Percentiles rank a stretch among this genome's conserved stretches.
phyloP scores from a whole-genome alignment of 2,797 vertebrate species.

The Micrastur ruficollis region DNA sequence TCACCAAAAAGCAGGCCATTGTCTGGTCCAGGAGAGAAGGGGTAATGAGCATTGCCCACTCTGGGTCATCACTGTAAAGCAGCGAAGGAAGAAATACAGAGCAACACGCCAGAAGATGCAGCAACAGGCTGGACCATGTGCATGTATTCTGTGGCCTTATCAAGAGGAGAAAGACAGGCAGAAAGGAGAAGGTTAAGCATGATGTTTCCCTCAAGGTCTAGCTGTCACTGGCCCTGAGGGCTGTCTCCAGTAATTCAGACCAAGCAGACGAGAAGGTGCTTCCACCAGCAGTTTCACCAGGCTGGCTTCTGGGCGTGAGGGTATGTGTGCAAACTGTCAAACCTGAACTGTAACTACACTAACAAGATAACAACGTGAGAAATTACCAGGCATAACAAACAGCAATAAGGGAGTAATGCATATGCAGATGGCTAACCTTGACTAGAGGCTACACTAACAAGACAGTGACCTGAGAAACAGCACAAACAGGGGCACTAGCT shows the following conservation, averaged over 20 bases:
- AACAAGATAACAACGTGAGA: not conserved
- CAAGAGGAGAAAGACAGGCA: not conserved
- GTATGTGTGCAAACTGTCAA: not conserved
- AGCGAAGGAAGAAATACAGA: not conserved
- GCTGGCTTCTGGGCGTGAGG: not conserved
- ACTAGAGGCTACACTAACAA: not conserved
- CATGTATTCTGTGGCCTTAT: not conserved
- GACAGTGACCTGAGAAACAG: not conserved
- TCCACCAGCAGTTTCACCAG: not conserved
- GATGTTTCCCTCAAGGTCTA: not conserved
- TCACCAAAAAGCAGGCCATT: not conserved
- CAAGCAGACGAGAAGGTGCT: not conserved
- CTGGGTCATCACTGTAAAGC: not conserved
- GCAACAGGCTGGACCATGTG: not conserved
- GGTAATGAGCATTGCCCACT: not conserved
- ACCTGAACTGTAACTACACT: not conserved
- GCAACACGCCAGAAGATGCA: not conserved
- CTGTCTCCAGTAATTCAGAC: not conserved
- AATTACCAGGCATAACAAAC: not conserved
- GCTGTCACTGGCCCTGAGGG: not conserved
- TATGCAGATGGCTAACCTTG: not conserved
- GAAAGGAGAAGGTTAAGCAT: not conserved
- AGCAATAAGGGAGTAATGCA: not conserved
- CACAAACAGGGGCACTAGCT: not conserved
- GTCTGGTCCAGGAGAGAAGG: not conserved